Base-by-base conservation (phyloP, 2,888 invertebrate genomes). In the Meta bourneti region DNA sequence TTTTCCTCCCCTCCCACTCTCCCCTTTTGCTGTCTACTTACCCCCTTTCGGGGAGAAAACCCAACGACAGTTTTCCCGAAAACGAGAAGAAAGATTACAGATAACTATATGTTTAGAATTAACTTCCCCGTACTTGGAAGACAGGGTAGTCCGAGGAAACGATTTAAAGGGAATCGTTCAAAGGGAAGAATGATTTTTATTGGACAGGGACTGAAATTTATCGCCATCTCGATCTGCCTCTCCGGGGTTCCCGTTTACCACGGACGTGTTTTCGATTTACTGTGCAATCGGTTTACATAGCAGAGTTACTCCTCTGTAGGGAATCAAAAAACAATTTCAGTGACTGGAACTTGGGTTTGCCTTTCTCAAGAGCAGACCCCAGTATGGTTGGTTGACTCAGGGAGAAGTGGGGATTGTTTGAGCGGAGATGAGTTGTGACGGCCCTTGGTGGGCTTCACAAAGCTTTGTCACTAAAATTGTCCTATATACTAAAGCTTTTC, bases 41-140 rank as follows among this genome's bases (percentile, higher is more conserved):
- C 34, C 34, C 34, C 34, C 34, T 34, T 34, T 34, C 34, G 34
- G 34, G 19, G 8, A 34, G 51, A 80, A 72, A 54, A 75, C 51
- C 69, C 69, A 81, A n/a, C 71, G 81, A 77, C 79, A 84, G 69
- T 49, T 81, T 69, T 77, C 75, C 83, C 79, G 48, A 80, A 78
- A 89, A 89, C 61, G 69, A 72, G 83, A 85, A 90, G 85, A 89
- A 79, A 90, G 90, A 90, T 90, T 90, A 90, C 61, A 90, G 85
- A 90, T 90, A 90, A 90, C 90, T 90, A 90, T 90, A 86, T 81
- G 86, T 86, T 90, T 86, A 75, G 90, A 90, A 90, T 90, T 90
- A 90, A 86, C 85, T 90, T 84, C 80, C 82, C 20, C 61, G 51
- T 51, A 48, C 20, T 16, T n/a, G 51, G 79, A 54, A 87, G 69